phyloP scores from a whole-genome alignment of 2,797 vertebrate species.

The Aphelocoma californica region DNA sequence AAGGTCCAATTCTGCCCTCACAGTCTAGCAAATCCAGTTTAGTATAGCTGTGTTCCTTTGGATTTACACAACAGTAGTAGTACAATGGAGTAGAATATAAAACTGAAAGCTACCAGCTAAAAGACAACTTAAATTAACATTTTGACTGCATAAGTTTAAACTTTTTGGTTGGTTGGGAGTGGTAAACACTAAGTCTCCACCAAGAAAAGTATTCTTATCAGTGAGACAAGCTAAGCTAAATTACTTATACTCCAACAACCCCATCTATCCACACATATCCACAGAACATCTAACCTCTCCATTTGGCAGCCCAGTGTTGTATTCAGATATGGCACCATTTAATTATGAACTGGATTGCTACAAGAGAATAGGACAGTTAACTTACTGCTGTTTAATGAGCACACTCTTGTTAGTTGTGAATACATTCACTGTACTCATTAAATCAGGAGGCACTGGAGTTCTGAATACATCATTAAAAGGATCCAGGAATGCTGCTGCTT shows the following conservation, averaged over 20 bases:
- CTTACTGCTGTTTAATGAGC: conserved; percentile 63
- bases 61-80: neutral
- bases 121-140: neutral
- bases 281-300: neutral
- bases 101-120: neutral
- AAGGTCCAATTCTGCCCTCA: neutral
- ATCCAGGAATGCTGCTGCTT: conserved; percentile 53
- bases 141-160: neutral
- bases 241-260: conserved; percentile 56
- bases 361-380: conserved; percentile 65
- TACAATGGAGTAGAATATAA: neutral
- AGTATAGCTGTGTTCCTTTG: neutral
- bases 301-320: neutral
- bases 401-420: conserved; percentile 34
- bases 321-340: conserved; percentile 47
- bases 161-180: neutral
- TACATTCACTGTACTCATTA: conserved; percentile 63
- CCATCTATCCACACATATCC: neutral
- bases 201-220: neutral
- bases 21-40: neutral
- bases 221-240: conserved; percentile 33
- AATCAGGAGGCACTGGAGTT: conserved; percentile 47
- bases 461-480: conserved; percentile 65
- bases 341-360: conserved; percentile 63
- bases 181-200: neutral